Base-by-base conservation (phyloP, 2,797 vertebrate genomes). In the Lophius americanus region DNA sequence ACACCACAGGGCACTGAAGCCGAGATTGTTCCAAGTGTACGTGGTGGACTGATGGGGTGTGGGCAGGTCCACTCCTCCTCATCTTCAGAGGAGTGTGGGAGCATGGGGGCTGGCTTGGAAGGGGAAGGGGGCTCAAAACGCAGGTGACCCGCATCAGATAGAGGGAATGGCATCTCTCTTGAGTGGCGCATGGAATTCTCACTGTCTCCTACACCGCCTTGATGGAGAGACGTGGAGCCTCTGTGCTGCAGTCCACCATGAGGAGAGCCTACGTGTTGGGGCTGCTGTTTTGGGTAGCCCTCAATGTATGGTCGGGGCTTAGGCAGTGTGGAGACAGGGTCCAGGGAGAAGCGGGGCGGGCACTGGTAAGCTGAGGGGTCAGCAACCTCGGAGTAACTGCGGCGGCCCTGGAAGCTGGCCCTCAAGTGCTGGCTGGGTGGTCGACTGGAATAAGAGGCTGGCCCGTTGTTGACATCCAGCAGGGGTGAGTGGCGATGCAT, bases 31-130 rank as follows among this genome's bases (percentile, higher is more conserved):
- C 94, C 93, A 74, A 95, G 91, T 33, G 94, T 93, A 65, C 92
- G 83, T 0, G 94, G 93, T 0, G 94, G 93, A 85, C 94, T 94
- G 83, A 96, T 95, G 81, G 97, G 94, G 72, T 94, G 93, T 0
- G 96, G 94, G 60, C 96, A 96, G 23, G 92, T 92, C 97, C 97
- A 98, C 78, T 99, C 97, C 62, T 98, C 97, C 84, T 98, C 97
- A 0, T 98, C 97, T 23, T 95, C 94, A 0, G 97, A 98, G 3
- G 97, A 98, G 74, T 98, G 96, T 0, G 89, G 90, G 0, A 91
- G 92, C 47, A 84, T 92, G 0, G 90, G 85, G 4, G 90, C 87
- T 0, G 95, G 85, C 13, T 95, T 44, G 54, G 90, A 94, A 68
- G 87, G 93, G 63, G 92, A 90, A 36, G 90, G 88, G 36, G 96